Evolutionary conservation across 2,113 vertebrate genomes (phyloP).

Genomic region (Pterocles gutturalis): DNA sequence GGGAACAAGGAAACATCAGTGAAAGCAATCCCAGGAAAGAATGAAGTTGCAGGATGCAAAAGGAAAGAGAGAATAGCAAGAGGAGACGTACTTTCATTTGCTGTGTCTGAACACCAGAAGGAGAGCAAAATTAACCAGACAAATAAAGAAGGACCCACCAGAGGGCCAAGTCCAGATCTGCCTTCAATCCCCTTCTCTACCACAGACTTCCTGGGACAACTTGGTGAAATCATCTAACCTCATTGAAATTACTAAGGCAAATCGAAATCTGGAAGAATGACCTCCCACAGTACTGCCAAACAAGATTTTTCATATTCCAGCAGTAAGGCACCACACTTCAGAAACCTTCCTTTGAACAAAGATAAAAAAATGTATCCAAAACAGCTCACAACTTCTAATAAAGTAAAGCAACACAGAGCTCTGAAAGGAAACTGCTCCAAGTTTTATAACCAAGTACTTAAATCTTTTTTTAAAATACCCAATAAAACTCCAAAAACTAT

Average conservation of each 20-base stretch:
- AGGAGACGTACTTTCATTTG: background rate
- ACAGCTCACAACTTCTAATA: background rate
- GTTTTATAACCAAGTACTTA: background rate
- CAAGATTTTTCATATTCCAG: background rate
- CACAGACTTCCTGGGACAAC: background rate
- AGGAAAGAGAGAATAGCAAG: background rate
- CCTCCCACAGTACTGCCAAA: background rate
- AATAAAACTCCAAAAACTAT: rapidly evolving
- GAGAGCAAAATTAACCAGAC: background rate
- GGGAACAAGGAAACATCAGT: background rate
- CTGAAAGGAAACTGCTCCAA: background rate
- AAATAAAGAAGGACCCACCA: background rate
- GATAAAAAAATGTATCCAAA: background rate
- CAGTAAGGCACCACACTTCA: background rate
- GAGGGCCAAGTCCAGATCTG: background rate
- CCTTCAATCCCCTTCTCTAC: background rate
- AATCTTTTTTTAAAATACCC: background rate
- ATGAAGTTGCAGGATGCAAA: background rate
- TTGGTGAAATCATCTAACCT: background rate
- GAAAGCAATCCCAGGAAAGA: background rate
- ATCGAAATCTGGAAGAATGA: background rate
- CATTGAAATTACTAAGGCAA: background rate
- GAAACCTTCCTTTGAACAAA: background rate
- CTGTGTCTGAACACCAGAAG: background rate
- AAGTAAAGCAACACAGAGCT: background rate